Evolutionary conservation across 2,113 vertebrate genomes (phyloP), one percentile per base, ranked within the genome.

Genomic region (Columba livia): DNA sequence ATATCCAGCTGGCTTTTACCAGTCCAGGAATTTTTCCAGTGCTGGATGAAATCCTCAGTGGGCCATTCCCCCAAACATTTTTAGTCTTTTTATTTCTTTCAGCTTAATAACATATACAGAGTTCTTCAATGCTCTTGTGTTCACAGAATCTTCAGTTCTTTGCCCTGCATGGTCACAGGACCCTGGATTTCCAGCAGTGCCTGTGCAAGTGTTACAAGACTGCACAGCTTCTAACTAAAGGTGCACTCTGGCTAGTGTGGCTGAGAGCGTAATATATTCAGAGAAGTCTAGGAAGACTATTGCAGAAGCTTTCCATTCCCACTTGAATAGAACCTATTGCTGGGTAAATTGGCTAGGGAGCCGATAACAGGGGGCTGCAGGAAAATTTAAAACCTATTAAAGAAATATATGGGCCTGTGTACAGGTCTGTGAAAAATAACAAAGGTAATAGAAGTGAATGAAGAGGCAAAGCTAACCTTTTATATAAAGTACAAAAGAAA

Each of bases 331-430:
- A 73, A 90, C n/a, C 23, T 64, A 57, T 36, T 91, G n/a, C 38
- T 88, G 51, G 61, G 29, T 65, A 66, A 80, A 78, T 80, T 80
- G 71, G 5, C 85, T 60, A 74, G 82, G 31, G 24, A 96, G 48
- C 14, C 26, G 40, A 69, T 71, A 92, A 69, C 8, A 56, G 44
- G 32, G 56, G 67, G 6, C 38, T 90, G 42, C 29, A 88, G 56
- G 56, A 93, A 90, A 93, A 81, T 67, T 64, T 88, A 88, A 88
- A 93, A 71, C 34, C 38, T 51, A 32, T 88, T 83, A 61, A 69
- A 91, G 71, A 91, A 90, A 90, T 67, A 64, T 32, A 83, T 58
- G 32, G 69, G 71, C 53, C 61, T 92, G 13, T 36, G 51, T 83
- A 77, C 42, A 83, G 28, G 26, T 67, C 53, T 70, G 57, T 92